Conservation (phyloP, 2,797 vertebrate species). For the Gallinago nigripennis region DNA sequence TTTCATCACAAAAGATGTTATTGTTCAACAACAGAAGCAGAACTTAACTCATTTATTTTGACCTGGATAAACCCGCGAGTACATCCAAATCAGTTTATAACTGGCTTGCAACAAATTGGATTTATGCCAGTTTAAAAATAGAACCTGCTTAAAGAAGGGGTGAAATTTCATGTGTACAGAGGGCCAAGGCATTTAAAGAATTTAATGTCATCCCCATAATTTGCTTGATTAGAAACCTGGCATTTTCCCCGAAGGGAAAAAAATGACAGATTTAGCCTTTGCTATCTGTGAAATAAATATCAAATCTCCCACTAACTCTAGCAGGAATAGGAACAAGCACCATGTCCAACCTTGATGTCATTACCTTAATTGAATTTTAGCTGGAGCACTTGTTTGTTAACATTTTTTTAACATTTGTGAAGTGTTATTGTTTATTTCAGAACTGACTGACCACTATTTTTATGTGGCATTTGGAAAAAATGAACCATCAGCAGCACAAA, state of each 20-base stretch:
- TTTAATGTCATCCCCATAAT: conserved; percentile 52
- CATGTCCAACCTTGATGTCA: not conserved
- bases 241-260: conserved; percentile 35
- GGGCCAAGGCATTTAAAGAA: conserved; percentile 10
- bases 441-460: not conserved
- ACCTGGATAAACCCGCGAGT: not conserved
- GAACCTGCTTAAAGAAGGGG: not conserved
- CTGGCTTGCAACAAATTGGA: not conserved
- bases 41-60: conserved; percentile 31
- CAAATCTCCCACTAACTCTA: not conserved
- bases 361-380: conserved; percentile 20
- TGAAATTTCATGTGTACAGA: conserved; percentile 32
- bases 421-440: conserved; percentile 17
- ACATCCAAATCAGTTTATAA: conserved; percentile 21
- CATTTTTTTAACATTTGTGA: conserved; percentile 19
- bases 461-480: not conserved
- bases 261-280: conserved; percentile 41
- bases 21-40: conserved; percentile 21
- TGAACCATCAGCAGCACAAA: not conserved
- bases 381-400: not conserved
- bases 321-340: not conserved
- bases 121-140: conserved; percentile 34
- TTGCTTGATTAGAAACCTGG: conserved; percentile 63
- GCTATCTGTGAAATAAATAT: conserved; percentile 9
- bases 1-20: not conserved